phyloP scores from a whole-genome alignment of 1,140 invertebrate genomes.

The Tetragnatha versicolor region DNA sequence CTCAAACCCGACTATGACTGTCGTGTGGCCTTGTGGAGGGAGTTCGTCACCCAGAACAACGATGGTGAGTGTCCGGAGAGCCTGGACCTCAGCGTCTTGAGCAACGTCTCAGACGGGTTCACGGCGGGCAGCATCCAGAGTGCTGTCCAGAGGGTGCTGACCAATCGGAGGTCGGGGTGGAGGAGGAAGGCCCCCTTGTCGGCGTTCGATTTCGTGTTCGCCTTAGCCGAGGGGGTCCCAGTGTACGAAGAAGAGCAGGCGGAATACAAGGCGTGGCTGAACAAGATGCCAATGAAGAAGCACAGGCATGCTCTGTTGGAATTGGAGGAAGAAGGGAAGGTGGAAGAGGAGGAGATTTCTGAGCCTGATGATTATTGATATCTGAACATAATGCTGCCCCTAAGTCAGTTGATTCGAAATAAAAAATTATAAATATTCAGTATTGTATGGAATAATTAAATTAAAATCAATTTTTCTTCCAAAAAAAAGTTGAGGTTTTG shows the following conservation, averaged over 20 bases:
- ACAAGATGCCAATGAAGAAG: not conserved
- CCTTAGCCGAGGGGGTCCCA: conserved; percentile 18
- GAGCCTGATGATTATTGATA: conserved; percentile 23
- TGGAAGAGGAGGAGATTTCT: not conserved
- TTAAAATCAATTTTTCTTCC: too few relatives aligned
- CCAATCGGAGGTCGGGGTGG: not conserved
- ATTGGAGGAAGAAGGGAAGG: not conserved
- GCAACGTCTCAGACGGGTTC: conserved; percentile 88
- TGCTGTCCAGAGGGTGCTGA: conserved; percentile 64
- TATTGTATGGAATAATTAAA: too few relatives aligned
- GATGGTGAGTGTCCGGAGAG: conserved; percentile 73
- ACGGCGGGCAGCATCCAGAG: conserved; percentile 77
- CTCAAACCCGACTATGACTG: conserved; percentile 88
- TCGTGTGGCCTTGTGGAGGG: conserved; percentile 74
- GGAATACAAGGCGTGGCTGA: conserved; percentile 2
- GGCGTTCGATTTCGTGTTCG: not conserved
- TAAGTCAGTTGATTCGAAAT: too few relatives aligned
- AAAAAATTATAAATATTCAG: too few relatives aligned
- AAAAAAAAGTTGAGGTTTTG: too few relatives aligned
- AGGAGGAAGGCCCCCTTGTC: not conserved
- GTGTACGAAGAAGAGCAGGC: conserved; percentile 35
- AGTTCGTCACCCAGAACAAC: conserved; percentile 58
- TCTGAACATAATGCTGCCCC: too few relatives aligned
- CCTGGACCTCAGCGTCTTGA: conserved; percentile 74
- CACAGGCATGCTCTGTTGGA: conserved; percentile 2